Evolutionary conservation across 2,113 vertebrate species (phyloP).

Genomic region (Pogona vitticeps): DNA sequence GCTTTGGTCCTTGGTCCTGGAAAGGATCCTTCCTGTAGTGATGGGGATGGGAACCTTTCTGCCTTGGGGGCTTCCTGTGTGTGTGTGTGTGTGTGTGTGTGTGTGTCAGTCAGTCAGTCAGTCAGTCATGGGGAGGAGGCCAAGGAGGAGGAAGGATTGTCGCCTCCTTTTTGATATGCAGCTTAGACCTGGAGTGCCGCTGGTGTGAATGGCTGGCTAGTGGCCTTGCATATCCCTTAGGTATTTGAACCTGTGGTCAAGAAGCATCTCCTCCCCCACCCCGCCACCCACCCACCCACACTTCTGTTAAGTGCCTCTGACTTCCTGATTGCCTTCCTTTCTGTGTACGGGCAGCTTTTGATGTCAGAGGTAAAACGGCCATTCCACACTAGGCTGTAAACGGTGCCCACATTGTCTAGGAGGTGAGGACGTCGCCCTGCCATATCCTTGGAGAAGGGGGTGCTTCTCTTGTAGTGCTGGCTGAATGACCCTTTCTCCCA

Average conservation of each 20-base stretch:
- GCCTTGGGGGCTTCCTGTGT: not conserved
- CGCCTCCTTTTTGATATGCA: constrained; percentile 23
- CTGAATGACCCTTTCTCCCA: not conserved
- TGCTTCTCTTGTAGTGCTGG: constrained; percentile 2
- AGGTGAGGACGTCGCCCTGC: not conserved
- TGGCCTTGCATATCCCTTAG: not conserved
- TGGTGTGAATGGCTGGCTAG: constrained; percentile 17
- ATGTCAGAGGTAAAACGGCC: constrained; percentile 15
- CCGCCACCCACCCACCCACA: not conserved
- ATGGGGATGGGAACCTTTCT: not conserved
- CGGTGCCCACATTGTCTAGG: constrained; percentile 21
- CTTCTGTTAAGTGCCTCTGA: constrained; percentile 11
- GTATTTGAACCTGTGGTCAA: not conserved
- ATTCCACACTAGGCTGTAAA: constrained; percentile 40
- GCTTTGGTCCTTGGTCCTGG: not conserved
- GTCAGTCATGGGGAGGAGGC: too few relatives aligned
- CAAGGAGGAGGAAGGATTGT: not conserved
- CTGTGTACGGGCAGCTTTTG: constrained; percentile 33
- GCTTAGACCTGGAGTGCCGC: constrained; percentile 6
- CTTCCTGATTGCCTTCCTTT: constrained; percentile 33
- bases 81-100: too few relatives aligned
- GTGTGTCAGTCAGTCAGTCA: too few relatives aligned
- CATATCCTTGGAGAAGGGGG: not conserved
- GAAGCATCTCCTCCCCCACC: too few relatives aligned
- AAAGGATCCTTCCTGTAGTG: not conserved